Conservation (phyloP, 2,797 vertebrate species). For the Pelochelys cantorii region DNA sequence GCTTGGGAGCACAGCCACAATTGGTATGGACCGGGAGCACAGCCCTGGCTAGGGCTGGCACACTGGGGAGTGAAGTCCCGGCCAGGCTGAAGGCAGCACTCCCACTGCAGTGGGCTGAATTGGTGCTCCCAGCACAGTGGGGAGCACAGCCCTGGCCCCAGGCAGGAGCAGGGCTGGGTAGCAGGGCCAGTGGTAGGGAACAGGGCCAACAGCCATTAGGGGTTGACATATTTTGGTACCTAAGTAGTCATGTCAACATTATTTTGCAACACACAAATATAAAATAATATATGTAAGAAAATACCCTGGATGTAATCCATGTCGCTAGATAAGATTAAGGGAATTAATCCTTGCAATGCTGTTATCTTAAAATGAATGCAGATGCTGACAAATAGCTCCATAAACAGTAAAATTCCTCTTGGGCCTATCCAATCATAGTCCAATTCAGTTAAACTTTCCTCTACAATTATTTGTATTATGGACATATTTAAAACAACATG, state of each 20-base stretch:
- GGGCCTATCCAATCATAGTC: background rate
- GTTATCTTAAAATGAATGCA: constrained; percentile 35
- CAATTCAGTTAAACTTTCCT: background rate
- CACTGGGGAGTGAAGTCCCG: too few species aligned
- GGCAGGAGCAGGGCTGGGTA: too few species aligned
- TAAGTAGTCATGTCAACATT: background rate
- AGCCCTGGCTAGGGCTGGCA: too few species aligned
- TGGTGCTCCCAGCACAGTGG: too few species aligned
- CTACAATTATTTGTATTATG: background rate
- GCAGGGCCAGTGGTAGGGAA: too few species aligned
- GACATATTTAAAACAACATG: background rate
- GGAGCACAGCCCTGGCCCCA: too few species aligned
- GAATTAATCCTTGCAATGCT: background rate
- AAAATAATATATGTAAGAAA: background rate
- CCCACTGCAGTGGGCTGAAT: too few species aligned
- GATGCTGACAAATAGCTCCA: background rate
- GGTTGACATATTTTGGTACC: background rate
- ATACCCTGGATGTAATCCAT: background rate
- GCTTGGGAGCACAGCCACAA: too few species aligned
- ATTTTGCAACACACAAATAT: background rate
- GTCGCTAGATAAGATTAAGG: background rate
- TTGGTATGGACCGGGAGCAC: too few species aligned
- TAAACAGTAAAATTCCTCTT: background rate
- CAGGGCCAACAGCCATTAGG: too few species aligned
- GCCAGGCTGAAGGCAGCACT: too few species aligned